phyloP scores from a whole-genome alignment of 2,888 invertebrate genomes.

The Argyresthia goedartella region DNA sequence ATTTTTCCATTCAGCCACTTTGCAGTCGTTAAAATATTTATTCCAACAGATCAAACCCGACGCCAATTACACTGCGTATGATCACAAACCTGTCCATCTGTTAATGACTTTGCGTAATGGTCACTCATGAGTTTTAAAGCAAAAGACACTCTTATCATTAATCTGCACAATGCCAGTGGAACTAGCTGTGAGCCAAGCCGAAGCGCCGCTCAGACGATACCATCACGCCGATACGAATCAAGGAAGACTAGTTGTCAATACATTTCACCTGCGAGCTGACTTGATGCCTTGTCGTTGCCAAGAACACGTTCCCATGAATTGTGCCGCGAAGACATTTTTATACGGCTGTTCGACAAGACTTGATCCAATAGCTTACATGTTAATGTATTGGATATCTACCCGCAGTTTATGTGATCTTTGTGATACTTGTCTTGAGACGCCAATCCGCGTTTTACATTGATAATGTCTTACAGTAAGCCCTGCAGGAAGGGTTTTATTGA shows the following conservation, averaged over 20 bases:
- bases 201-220: conserved; percentile 61
- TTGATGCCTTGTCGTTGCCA: conserved; percentile 51
- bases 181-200: conserved; percentile 55
- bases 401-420: conserved; percentile 10
- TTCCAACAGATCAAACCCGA: background rate
- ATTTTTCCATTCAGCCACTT: too few species aligned
- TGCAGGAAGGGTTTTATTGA: background rate
- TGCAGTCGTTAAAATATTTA: too few species aligned
- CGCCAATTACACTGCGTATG: conserved; percentile 23
- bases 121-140: conserved; percentile 55
- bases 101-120: conserved; percentile 60
- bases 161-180: conserved; percentile 61
- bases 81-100: conserved; percentile 49
- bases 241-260: conserved; percentile 71
- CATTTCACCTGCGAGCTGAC: conserved; percentile 59
- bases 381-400: conserved; percentile 35
- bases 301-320: conserved; percentile 62
- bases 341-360: conserved; percentile 46
- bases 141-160: conserved; percentile 65
- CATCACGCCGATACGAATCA: conserved; percentile 67
- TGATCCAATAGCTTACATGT: conserved; percentile 36
- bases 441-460: background rate
- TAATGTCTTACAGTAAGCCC: background rate
- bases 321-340: conserved; percentile 58
- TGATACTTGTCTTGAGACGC: conserved; percentile 7